Conservation (phyloP, 2,797 vertebrate genomes). For the Hafferia zeledoni region DNA sequence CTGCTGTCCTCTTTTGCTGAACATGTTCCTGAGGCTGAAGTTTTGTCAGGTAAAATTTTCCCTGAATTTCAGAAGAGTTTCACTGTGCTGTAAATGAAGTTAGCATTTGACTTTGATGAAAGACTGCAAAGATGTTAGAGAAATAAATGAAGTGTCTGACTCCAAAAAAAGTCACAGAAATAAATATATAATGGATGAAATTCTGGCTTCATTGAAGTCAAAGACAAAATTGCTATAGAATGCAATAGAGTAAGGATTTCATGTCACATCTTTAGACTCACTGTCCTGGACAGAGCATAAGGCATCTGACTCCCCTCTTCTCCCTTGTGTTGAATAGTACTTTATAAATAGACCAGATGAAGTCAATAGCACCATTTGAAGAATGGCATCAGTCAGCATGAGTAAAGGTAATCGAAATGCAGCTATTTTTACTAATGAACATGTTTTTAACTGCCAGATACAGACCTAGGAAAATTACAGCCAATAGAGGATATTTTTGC, state of each 20-base stretch:
- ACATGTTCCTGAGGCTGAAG: neutral
- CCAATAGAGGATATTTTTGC: neutral
- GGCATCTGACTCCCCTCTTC: neutral
- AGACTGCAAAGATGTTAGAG: neutral
- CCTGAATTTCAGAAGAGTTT: neutral
- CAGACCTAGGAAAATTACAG: neutral
- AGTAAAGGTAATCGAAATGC: neutral
- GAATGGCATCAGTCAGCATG: neutral
- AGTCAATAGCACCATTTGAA: conserved; percentile 13
- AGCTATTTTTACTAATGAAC: conserved; percentile 22
- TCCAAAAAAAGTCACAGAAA: neutral
- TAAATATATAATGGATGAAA: neutral
- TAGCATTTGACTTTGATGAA: neutral
- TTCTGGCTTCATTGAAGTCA: neutral
- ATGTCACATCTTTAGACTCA: neutral
- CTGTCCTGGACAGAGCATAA: neutral
- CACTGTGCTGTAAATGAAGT: neutral
- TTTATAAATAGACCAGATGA: neutral
- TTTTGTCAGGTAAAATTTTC: neutral
- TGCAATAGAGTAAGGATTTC: neutral
- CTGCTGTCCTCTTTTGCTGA: neutral
- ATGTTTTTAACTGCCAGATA: neutral
- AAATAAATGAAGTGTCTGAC: neutral
- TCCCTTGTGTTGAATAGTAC: neutral
- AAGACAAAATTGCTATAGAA: neutral